Conservation (phyloP, 1,140 invertebrate species). For the Gryllus bimaculatus region DNA sequence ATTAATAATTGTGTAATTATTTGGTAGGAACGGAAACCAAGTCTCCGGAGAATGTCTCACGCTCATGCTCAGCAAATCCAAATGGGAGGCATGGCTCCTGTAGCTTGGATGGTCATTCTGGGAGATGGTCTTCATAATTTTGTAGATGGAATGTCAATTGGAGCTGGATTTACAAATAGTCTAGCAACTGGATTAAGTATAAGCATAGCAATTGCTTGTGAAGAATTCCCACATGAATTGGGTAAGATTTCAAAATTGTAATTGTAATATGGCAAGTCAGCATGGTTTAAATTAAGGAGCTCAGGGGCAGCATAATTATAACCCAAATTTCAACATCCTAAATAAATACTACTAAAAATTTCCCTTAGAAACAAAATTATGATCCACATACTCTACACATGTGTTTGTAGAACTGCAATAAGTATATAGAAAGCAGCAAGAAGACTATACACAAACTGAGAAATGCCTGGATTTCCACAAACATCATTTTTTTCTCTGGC, state of each 20-base stretch:
- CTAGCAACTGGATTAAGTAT: conserved; percentile 84
- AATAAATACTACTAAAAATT: too few relatives aligned
- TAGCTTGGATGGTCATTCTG: conserved; percentile 92
- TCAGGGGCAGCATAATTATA: too few relatives aligned
- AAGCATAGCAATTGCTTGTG: conserved; percentile 87
- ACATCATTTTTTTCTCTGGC: too few relatives aligned
- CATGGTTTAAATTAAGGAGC: too few relatives aligned
- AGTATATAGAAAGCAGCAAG: too few relatives aligned
- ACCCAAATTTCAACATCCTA: too few relatives aligned
- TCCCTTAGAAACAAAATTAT: too few relatives aligned
- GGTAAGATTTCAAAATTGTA: background rate
- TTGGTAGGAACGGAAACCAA: background rate
- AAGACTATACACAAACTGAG: too few relatives aligned
- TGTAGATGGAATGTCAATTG: conserved; percentile 90
- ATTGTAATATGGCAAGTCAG: too few relatives aligned
- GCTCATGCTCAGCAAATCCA: background rate
- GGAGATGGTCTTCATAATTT: conserved; percentile 90
- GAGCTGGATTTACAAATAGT: conserved; percentile 78
- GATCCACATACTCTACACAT: too few relatives aligned
- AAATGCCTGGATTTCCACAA: too few relatives aligned
- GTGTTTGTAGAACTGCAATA: too few relatives aligned
- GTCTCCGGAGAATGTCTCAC: background rate
- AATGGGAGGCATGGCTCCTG: conserved; percentile 39
- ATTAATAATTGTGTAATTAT: background rate
- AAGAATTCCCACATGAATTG: conserved; percentile 89